Conservation (phyloP, 1,140 invertebrate species). For the Aphelinus atriplicis region DNA sequence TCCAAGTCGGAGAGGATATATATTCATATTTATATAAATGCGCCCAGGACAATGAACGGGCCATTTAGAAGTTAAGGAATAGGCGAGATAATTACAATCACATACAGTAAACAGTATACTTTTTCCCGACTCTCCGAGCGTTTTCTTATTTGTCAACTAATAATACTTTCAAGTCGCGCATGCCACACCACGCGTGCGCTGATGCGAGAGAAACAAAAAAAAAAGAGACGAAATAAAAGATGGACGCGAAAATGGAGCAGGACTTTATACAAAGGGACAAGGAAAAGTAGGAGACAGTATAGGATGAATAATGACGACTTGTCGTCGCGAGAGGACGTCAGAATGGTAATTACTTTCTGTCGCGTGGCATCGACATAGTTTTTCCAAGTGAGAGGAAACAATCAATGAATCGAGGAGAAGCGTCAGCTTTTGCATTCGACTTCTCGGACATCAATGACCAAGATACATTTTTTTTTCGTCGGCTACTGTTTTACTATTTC, state of each 20-base stretch:
- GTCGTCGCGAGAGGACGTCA: neutral
- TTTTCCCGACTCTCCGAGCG: constrained; percentile 15
- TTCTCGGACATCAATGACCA: too few species aligned
- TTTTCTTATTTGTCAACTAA: constrained; percentile 33
- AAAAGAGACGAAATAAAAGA: constrained; percentile 1
- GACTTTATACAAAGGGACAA: constrained; percentile 42
- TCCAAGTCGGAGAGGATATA: constrained; percentile 13
- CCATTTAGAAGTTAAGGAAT: neutral
- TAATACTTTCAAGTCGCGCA: constrained; percentile 37
- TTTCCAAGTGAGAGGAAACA: neutral
- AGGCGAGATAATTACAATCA: neutral
- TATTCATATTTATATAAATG: too few species aligned
- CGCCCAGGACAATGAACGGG: too few species aligned
- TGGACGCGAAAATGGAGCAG: constrained; percentile 15
- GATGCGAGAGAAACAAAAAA: neutral
- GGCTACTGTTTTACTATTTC: too few species aligned
- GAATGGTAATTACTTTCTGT: neutral
- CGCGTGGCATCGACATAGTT: neutral
- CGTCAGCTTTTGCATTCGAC: too few species aligned
- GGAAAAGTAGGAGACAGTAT: neutral
- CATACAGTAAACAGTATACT: neutral
- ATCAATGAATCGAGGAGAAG: neutral
- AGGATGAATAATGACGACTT: constrained; percentile 23
- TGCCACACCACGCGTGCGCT: constrained; percentile 1
- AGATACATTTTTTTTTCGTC: too few species aligned